Conservation (phyloP, 1,140 invertebrate genomes). For the Platyura marginata region DNA sequence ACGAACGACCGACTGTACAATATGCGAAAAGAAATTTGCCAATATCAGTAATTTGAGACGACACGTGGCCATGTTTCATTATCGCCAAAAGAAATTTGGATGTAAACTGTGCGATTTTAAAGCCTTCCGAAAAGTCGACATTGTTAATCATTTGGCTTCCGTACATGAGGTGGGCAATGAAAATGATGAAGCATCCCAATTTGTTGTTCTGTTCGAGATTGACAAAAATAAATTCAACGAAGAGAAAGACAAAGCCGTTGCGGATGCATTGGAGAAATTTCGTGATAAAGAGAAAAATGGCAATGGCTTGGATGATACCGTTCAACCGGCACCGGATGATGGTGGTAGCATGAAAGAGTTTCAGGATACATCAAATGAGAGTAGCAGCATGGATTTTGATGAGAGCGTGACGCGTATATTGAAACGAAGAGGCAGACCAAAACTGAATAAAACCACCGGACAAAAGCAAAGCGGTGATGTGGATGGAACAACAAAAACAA, state of each 20-base stretch:
- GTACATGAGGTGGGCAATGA: conserved; percentile 24
- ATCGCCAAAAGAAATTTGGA: conserved; percentile 30
- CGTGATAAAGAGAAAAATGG: background rate
- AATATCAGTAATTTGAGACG: conserved; percentile 26
- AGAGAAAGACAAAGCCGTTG: background rate
- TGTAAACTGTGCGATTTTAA: conserved; percentile 36
- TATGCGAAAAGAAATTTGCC: conserved; percentile 22
- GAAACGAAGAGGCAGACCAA: background rate
- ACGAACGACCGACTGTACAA: conserved; percentile 17
- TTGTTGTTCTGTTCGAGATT: conserved; percentile 5
- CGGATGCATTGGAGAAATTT: background rate
- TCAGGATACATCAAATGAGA: background rate
- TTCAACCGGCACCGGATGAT: background rate
- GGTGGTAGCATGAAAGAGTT: background rate
- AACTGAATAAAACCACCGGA: background rate
- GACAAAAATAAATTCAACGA: background rate
- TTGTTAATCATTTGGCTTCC: conserved; percentile 31
- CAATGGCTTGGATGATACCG: background rate
- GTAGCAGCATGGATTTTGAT: background rate
- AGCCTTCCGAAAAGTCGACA: conserved; percentile 29
- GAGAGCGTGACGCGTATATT: background rate
- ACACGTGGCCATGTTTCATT: conserved; percentile 33
- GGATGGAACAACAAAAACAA: background rate
- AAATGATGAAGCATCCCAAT: conserved; percentile 11
- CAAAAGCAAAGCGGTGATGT: no score